Conservation (phyloP, 1,140 invertebrate species). For the Magallana gigas region DNA sequence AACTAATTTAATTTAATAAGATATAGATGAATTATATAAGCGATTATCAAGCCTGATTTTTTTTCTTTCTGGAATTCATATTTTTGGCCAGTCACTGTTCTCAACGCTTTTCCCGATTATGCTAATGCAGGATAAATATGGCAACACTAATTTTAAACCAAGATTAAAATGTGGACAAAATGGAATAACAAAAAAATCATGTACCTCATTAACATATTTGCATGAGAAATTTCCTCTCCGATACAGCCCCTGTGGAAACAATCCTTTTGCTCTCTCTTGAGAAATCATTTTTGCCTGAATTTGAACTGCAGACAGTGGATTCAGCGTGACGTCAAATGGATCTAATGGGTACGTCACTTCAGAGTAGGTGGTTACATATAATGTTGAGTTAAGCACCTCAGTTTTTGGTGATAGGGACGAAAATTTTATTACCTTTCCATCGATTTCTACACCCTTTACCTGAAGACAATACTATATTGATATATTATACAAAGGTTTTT, state of each 20-base stretch:
- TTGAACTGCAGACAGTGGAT: slow-evolving; percentile 39
- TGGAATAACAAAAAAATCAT: not conserved
- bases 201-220: slow-evolving; percentile 52
- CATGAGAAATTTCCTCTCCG: slow-evolving; percentile 33
- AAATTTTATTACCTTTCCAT: slow-evolving; percentile 36
- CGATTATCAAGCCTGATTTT: not conserved
- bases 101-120: not conserved
- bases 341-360: slow-evolving; percentile 36
- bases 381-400: not conserved
- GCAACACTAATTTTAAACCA: not conserved
- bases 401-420: slow-evolving; percentile 49
- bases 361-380: slow-evolving; percentile 41
- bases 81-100: no score
- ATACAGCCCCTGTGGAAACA: slow-evolving; percentile 34
- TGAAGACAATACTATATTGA: not conserved
- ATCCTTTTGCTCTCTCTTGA: slow-evolving; percentile 42
- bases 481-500: not conserved
- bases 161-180: not conserved
- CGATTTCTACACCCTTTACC: not conserved
- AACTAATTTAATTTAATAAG: no score
- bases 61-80: not conserved
- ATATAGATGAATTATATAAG: not conserved
- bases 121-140: not conserved
- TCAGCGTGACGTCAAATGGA: slow-evolving; percentile 54
- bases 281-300: slow-evolving; percentile 57